Evolutionary conservation across 2,888 invertebrate species (phyloP).

Genomic region (Chloromyia formosa): DNA sequence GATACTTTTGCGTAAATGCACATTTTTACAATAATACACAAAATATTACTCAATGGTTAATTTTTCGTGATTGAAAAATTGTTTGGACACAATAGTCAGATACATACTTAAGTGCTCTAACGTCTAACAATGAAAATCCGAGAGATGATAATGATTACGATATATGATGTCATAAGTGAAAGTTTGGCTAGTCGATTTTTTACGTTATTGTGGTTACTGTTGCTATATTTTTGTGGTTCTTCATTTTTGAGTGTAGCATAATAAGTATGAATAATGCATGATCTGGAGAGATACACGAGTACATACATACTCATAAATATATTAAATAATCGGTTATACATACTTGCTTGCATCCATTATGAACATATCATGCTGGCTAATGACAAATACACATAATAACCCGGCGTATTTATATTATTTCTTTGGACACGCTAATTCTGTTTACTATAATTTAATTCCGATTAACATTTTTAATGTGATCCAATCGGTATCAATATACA

Average conservation of each 20-base stretch:
- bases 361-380: slow-evolving; percentile 1
- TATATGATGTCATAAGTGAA: slow-evolving; percentile 33
- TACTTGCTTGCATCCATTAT: not conserved
- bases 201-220: not conserved
- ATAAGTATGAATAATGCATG: slow-evolving; percentile 20
- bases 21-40: too few species aligned
- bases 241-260: not conserved
- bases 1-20: too few species aligned
- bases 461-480: not conserved
- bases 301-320: too few species aligned
- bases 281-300: not conserved
- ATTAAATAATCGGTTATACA: not conserved
- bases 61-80: too few species aligned
- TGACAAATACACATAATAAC: not conserved
- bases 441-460: too few species aligned
- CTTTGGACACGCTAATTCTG: too few species aligned
- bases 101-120: too few species aligned
- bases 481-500: not conserved
- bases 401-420: too few species aligned
- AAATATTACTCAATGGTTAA: too few species aligned
- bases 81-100: too few species aligned
- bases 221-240: not conserved
- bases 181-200: not conserved
- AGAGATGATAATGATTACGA: too few species aligned
- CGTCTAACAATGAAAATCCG: too few species aligned